Percentiles rank a stretch among this genome's conserved stretches.
These are phyloP conservation scores for Chrysemys picta DNA, from an alignment of 2,113 vertebrate genomes.

Conservation along the genomic window DNA sequence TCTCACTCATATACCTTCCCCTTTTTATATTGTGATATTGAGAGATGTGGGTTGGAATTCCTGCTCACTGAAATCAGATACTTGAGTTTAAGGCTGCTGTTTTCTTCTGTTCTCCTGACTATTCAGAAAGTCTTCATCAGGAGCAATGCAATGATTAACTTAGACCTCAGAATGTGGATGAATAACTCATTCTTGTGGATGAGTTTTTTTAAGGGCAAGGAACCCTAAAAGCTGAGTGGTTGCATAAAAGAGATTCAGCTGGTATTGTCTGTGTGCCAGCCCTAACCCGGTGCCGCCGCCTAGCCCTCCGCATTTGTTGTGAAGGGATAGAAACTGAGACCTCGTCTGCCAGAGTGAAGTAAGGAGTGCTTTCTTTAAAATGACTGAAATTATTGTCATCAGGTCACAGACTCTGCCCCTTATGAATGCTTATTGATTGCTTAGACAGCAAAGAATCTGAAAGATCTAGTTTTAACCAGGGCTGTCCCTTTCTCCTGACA, in stretches of 20 bases:
- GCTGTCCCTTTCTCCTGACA: background rate
- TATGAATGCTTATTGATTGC: background rate
- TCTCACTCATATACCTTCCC: too few species aligned
- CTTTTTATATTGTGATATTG: too few species aligned
- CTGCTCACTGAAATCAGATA: background rate
- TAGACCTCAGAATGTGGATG: background rate
- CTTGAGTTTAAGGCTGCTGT: too few species aligned
- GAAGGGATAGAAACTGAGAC: background rate
- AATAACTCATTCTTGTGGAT: too few species aligned
- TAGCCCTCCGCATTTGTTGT: background rate
- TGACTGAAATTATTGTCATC: background rate
- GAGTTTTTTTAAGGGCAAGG: background rate
- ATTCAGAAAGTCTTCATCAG: too few species aligned
- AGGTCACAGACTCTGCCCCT: background rate
- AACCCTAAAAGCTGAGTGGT: background rate
- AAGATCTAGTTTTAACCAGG: background rate
- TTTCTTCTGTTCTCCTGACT: too few species aligned
- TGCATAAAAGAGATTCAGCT: rapidly evolving
- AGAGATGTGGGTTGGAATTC: too few species aligned
- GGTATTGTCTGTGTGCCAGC: rapidly evolving
- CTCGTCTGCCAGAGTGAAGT: background rate
- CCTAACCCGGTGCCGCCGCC: background rate
- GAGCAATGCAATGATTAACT: too few species aligned
- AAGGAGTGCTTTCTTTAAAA: background rate
- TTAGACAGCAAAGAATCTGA: background rate